Evolutionary conservation across 2,113 vertebrate species (phyloP), one percentile per base, ranked within the genome.

Genomic region (Cavia porcellus): DNA sequence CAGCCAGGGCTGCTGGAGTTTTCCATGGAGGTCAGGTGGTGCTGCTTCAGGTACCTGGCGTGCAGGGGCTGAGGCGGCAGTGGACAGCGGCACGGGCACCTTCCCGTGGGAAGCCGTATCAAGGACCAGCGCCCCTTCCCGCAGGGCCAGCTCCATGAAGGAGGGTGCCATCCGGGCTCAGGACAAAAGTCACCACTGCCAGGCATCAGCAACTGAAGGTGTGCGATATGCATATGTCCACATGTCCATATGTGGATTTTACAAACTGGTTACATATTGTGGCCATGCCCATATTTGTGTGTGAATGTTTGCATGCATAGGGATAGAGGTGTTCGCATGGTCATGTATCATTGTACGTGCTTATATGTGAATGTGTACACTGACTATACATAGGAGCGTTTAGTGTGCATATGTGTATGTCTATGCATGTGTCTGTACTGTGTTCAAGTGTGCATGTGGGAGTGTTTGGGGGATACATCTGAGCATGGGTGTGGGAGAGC

Each of bases 11-110:
- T 3, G 52, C 7, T 35, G 22, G 7, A 17, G 61, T 3, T 35
- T n/a, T 52, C 47, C 20, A 1, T 20, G 13, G 30, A 35, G 12
- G 32, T 5, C 20, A n/a, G 47, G 4, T 12, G 47, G 7, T 9
- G 32, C 47, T 0, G 35, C 30, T 52, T 3, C 0, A 2, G 8
- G 25, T 13, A 20, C n/a, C 85, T 30, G 9, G 24, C 0, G 32
- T 35, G 3, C 3, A 14, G 64, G 14, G 22, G 19, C 68, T 20
- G 61, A 13, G 30, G 14, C 0, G 7, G n/a, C 20, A 25, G 55
- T 28, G 55, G 81, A 83, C 55, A 28, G 80, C 3, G 13, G 75
- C 45, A 17, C 8, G 45, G 45, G 25, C 5, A 5, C 13, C 25
- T 8, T 3, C 45, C 75, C 14, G 0, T 17, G 45, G 24, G 3